These are phyloP conservation scores for Tetranychus piercei DNA, from an alignment of 2,888 invertebrate species.

Conservation along the genomic window DNA sequence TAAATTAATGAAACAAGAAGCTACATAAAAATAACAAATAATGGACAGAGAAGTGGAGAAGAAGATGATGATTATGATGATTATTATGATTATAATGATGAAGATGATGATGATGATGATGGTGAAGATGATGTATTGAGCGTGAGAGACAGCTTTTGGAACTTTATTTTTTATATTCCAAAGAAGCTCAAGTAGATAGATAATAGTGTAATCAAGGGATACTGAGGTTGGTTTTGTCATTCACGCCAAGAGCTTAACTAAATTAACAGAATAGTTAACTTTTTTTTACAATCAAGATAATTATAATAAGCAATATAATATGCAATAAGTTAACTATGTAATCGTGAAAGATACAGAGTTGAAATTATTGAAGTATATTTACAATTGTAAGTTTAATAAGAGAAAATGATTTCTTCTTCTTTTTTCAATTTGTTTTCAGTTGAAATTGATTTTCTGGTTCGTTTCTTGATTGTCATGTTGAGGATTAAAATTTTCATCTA, in stretches of 20 bases:
- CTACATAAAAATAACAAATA: not conserved
- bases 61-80: not conserved
- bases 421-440: not conserved
- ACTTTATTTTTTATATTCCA: not conserved
- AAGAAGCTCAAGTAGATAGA: not conserved
- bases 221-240: not conserved
- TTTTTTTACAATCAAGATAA: not conserved
- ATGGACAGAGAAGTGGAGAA: not conserved
- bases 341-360: not conserved
- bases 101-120: not conserved
- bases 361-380: not conserved
- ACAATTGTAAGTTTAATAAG: not conserved
- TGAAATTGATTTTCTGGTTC: too few relatives aligned
- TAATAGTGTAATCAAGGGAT: not conserved
- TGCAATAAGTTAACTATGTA: not conserved
- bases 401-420: not conserved
- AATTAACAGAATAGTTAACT: not conserved
- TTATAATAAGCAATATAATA: not conserved
- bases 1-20: not conserved
- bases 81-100: not conserved
- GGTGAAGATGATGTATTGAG: not conserved
- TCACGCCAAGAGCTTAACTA: not conserved
- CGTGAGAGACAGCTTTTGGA: constrained; percentile 1
- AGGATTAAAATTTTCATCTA: not conserved
- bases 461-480: too few relatives aligned